Evolutionary conservation across 1,140 invertebrate genomes (phyloP), one percentile per base, ranked within the genome.

Genomic region (Lysiphlebus fabarum): DNA sequence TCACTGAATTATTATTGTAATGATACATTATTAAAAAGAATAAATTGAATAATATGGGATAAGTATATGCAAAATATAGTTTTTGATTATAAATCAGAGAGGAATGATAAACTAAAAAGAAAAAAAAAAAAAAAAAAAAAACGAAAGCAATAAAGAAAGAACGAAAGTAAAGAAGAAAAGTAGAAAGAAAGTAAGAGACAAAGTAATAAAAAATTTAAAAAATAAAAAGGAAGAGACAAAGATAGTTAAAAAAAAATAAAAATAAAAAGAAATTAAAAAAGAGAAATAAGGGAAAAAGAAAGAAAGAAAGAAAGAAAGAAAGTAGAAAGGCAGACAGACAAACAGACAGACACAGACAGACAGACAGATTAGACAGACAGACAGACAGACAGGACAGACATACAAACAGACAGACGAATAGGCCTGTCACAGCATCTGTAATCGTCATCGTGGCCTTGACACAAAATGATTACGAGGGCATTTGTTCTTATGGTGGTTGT

Each of bases 381-480:
- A 9, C 11, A 37, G 40, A 43, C 11, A 10, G 10, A 45, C 43
- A 44, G 6, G 12, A 45, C 6, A 56, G 8, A 36, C 40, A 17
- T 41, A 47, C 33, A 38, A 37, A 11, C 36, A 4, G 42, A 41
- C 36, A 9, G n/a, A 54, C 11, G 43, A 59, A 42, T 50, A 57
- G 41, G 17, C 17, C 17, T 26, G 17, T 26, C 17, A 26, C 43
- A 44, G 6, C 6, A 45, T n/a, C 53, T 6, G 26, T 34, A 17
- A 59, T 33, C 26, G 50, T 38, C 26, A 41, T 38, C 17, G 54
- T 58, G 68, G 66, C 67, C 67, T 70, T 70, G 67, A 64, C 9
- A 55, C 62, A 72, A 68, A 64, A 75, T 75, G 74, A 66, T 74
- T 61, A 72, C 66, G 64, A 71, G 71, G 68, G 65, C 68, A 58